Evolutionary conservation across 2,797 vertebrate genomes (phyloP), one percentile per base, ranked within the genome.

Genomic region (Hemibagrus guttatus): DNA sequence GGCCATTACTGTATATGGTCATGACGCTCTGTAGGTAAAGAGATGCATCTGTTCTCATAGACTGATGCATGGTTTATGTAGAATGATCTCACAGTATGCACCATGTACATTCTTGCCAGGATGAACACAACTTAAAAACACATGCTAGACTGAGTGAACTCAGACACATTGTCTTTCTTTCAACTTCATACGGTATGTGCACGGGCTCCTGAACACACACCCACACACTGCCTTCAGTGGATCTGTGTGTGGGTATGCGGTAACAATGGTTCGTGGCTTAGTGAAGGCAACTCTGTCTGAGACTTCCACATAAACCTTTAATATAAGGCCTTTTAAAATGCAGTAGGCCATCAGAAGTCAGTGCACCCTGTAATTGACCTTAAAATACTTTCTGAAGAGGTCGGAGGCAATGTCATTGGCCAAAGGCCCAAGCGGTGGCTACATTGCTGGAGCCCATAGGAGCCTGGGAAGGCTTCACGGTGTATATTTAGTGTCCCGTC

Each of bases 361-460:
- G 92, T 94, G 93, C 93, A 95, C 95, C 94, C 96, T 96, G 95
- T 96, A 96, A 96, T 96, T 95, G 95, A 96, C 95, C 96, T 96
- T 96, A 96, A 96, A 96, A 96, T 96, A 96, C 95, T 96, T 95
- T 95, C 93, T 92, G 91, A 94, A 95, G 94, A 96, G 95, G 95
- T 95, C 94, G 93, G 92, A 94, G 93, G 94, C 94, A 93, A 94
- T 96, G 95, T 95, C 94, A 94, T 95, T 96, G 95, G 94, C 94
- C 95, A 93, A 94, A 90, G 92, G 93, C 94, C 95, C 95, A 93
- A 93, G 90, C 90, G 83, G 93, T 89, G 93, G 94, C 94, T 88
- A 89, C 93, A 89, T 90, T 93, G 85, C 92, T 88, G 85, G 91
- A 94, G 91, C 93, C 93, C 90, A 92, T 91, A 95, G 93, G 91